Base-by-base conservation (phyloP, 2,113 vertebrate genomes). In the Euleptes europaea region DNA sequence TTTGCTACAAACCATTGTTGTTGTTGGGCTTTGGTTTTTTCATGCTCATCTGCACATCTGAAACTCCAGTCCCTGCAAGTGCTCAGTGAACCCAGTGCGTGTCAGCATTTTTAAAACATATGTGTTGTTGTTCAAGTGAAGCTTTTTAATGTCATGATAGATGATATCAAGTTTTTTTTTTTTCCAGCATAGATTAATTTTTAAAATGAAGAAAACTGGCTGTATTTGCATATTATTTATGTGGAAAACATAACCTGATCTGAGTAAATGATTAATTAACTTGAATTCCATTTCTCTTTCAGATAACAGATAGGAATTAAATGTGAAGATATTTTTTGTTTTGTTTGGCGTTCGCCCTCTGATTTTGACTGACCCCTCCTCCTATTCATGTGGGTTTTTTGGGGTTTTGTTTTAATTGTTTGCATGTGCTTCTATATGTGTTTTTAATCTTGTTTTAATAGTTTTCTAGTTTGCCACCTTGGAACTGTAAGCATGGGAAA, bases 251-350 rank as follows among this genome's bases (percentile, higher is more conserved):
- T 15, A 47, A 65, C 23, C 19, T 12, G 28, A 77, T 33, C 5
- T 66, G 33, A 51, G 49, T 49, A 31, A 67, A 84, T 76, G 66
- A 76, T 77, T 84, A 75, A 75, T 75, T 83, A 74, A 83, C 65
- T 42, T 42, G 51, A 82, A 82, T 35, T 28, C 38, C 71, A 31
- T 51, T 35, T 76, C 73, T 75, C 15, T 67, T 84, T 66, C 57
- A 77, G 60, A 67, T 49, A 7, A n/a, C 33, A 84, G 26, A 67
- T 63, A 23, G 33, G 12, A 67, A 12, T 40, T 49, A n/a, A 51
- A 70, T 13, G 19, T 0, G 42, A 73, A 54, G 51, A 17, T 54
- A 5, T n/a, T 49, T 54, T 54, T 54, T 54, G 51, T 54, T 54
- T 54, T 17, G 51, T 54, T 15, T 54, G 15, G 14, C 17, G 5